phyloP scores from a whole-genome alignment of 35 echinoderm and acorn worm genomes.

The Apostichopus parvimensis region DNA sequence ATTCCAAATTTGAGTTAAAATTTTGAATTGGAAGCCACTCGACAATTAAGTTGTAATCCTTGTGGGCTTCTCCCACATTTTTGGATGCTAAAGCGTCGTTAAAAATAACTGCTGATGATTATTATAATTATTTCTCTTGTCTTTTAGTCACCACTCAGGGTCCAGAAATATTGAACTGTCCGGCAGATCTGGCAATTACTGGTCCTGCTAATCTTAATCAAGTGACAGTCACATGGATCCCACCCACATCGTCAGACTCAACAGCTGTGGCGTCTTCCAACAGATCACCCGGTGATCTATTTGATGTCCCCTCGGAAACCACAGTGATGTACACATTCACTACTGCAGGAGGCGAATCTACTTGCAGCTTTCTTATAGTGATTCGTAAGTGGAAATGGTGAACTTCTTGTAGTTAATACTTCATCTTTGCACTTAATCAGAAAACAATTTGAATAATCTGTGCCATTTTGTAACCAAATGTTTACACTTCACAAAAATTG shows the following conservation, averaged over 20 bases:
- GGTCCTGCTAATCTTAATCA: neutral
- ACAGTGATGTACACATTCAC: slow-evolving; percentile 31
- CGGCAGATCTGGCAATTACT: neutral
- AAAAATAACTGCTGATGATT: too few relatives aligned
- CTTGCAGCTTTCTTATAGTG: slow-evolving; percentile 8
- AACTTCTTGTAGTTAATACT: too few relatives aligned
- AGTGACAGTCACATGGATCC: slow-evolving; percentile 2
- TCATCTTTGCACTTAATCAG: too few relatives aligned
- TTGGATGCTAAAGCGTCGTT: too few relatives aligned
- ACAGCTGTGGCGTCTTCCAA: neutral
- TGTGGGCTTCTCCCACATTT: too few relatives aligned
- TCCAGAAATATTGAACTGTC: slow-evolving; percentile 22
- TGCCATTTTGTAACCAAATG: too few relatives aligned
- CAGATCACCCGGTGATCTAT: neutral
- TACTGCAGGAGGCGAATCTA: neutral
- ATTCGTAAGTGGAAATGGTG: neutral
- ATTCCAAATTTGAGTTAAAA: too few relatives aligned
- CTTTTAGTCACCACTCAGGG: slow-evolving; percentile 26
- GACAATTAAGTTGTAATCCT: too few relatives aligned
- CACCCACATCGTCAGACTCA: slow-evolving; percentile 8
- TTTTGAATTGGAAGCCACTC: too few relatives aligned
- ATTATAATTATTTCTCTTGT: too few relatives aligned
- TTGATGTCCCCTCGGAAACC: slow-evolving; percentile 11
- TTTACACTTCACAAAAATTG: too few relatives aligned
- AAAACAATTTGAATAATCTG: too few relatives aligned